Percentiles rank a stretch among this genome's conserved stretches.
These are phyloP conservation scores for Drosophila limbata DNA, from an alignment of 2,888 invertebrate genomes.

Conservation along the genomic window DNA sequence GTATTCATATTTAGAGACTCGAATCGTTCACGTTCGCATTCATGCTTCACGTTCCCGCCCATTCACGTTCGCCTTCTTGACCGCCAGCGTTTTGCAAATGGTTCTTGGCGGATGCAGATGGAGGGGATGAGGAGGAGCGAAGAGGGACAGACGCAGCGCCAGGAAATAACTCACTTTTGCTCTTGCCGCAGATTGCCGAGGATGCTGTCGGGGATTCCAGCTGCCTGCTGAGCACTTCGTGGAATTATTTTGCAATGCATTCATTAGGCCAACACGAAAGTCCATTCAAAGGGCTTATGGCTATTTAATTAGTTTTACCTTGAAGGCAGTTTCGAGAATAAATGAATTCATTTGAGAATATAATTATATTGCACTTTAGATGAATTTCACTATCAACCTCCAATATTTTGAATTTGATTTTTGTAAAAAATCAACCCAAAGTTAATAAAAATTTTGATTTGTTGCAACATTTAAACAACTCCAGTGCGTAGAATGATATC, in stretches of 20 bases:
- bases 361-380: too few species aligned
- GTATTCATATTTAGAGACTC: constrained; percentile 46
- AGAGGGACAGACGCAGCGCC: constrained; percentile 50
- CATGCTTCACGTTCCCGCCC: constrained; percentile 62
- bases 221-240: constrained; percentile 36
- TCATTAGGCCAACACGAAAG: constrained; percentile 28
- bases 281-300: constrained; percentile 9
- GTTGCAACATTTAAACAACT: too few species aligned
- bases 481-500: too few species aligned
- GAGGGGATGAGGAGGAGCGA: background rate
- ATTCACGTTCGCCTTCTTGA: constrained; percentile 76
- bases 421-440: too few species aligned
- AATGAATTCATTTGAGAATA: too few species aligned
- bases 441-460: too few species aligned
- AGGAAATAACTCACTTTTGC: constrained; percentile 79
- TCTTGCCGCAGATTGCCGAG: constrained; percentile 20
- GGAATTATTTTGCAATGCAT: constrained; percentile 28
- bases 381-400: too few species aligned
- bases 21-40: constrained; percentile 31
- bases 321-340: too few species aligned
- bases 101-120: constrained; percentile 10
- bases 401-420: too few species aligned
- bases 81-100: constrained; percentile 66
- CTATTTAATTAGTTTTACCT: too few species aligned
- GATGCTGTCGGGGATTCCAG: constrained; percentile 33